Evolutionary conservation across 2,888 invertebrate genomes (phyloP), one percentile per base, ranked within the genome.

Genomic region (Pteria penguin): DNA sequence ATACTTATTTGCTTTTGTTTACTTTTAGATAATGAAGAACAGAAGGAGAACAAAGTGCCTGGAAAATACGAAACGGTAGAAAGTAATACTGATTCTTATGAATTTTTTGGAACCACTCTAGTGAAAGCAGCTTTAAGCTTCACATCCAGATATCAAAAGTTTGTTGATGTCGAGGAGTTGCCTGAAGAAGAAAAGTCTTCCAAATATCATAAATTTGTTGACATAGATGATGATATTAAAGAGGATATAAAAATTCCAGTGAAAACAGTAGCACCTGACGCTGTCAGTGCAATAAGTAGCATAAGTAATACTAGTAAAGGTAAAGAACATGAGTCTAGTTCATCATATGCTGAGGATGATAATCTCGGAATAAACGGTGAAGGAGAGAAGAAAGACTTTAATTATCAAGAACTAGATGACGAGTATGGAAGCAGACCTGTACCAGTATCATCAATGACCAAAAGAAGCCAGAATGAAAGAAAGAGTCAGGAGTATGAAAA

Each of bases 111-210:
- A 22, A 82, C 84, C 5, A 76, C 86, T 3, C 69, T 86, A 61
- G 82, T 88, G 33, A 87, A 89, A 76, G 87, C 89, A 29, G 90
- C 90, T 3, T 79, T 90, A 36, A 86, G 95, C 89, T 94, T 96
- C 33, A 95, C 95, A 24, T 82, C 86, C 26, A 96, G 95, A 86
- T 96, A 96, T 88, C 95, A 96, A 87, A 96, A 96, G 90, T 92
- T 96, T 62, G 94, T 94, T 29, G 91, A 92, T 78, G 90, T 88
- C 29, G 91, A 90, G 72, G 90, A 90, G 4, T 32, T 58, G 8
- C 36, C 32, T 24, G 61, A 73, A 4, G 65, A 60, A 52, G 33
- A 52, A 26, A 63, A 63, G 24, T 24, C 68, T 3, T 32, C 22
- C 24, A 57, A 63, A 33, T n/a, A 45, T 45, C 66, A 69, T 29